Conservation (phyloP, 2,888 invertebrate species). For the Podotricha telesiphe region DNA sequence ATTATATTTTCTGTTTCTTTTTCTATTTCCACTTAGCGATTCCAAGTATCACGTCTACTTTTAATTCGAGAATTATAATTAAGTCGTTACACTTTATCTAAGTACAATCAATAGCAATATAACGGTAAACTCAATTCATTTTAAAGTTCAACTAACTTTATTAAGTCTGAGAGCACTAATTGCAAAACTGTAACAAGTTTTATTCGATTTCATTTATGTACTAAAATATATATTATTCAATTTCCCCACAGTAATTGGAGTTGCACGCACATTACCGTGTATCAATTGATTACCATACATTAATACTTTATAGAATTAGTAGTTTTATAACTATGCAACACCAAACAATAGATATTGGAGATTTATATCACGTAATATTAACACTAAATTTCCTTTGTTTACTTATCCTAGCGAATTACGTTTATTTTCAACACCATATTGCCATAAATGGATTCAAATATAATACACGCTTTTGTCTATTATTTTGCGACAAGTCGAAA, state of each 20-base stretch:
- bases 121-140: conserved; percentile 20
- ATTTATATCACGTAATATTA: conserved; percentile 32
- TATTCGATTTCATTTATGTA: conserved; percentile 20
- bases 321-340: conserved; percentile 33
- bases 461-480: conserved; percentile 18
- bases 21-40: background rate
- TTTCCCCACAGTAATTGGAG: conserved; percentile 24
- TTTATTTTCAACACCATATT: conserved; percentile 26
- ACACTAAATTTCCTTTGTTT: conserved; percentile 29
- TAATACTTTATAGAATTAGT: conserved; percentile 30
- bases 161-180: conserved; percentile 16
- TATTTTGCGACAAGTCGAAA: conserved; percentile 2
- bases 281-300: conserved; percentile 26
- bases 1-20: no score
- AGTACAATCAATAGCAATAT: conserved; percentile 21
- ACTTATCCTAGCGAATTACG: conserved; percentile 26
- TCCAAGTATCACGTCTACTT: conserved; percentile 19
- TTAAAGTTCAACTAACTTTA: conserved; percentile 24
- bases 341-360: conserved; percentile 22
- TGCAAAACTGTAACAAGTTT: conserved; percentile 23
- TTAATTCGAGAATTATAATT: conserved; percentile 37
- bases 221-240: conserved; percentile 22
- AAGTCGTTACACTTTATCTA: conserved; percentile 28
- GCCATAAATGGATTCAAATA: conserved; percentile 16
- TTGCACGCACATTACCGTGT: conserved; percentile 25